phyloP scores from a whole-genome alignment of 2,888 invertebrate genomes.

The Drosophila borborema region DNA sequence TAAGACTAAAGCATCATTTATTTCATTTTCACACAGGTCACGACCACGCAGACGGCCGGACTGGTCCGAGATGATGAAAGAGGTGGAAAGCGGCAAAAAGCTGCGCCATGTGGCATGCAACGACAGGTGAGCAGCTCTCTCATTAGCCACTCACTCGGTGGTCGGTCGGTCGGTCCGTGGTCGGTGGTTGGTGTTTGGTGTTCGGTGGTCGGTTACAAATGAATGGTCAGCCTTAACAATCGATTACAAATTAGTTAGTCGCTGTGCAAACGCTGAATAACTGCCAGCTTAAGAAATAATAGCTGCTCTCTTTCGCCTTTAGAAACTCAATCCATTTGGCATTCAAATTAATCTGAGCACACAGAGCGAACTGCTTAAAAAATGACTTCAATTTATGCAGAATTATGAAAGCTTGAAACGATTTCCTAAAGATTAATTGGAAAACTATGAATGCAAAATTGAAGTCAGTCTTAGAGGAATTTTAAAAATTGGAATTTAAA shows the following conservation, averaged over 20 bases:
- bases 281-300: not conserved
- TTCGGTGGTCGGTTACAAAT: not conserved
- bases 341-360: slow-evolving; percentile 7
- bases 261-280: slow-evolving; percentile 2
- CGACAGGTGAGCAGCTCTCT: slow-evolving; percentile 87
- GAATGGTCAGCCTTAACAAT: slow-evolving; percentile 17
- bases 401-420: not conserved
- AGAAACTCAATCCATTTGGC: not conserved
- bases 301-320: not conserved
- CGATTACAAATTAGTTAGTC: slow-evolving; percentile 22
- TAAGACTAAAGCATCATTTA: slow-evolving; percentile 40
- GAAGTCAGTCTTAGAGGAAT: not conserved
- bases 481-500: too few relatives aligned
- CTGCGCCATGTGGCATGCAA: slow-evolving; percentile 94
- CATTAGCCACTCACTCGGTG: slow-evolving; percentile 12
- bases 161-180: not conserved
- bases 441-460: not conserved
- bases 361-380: not conserved
- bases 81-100: slow-evolving; percentile 92
- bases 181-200: too few relatives aligned
- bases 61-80: slow-evolving; percentile 96
- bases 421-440: not conserved
- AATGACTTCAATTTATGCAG: not conserved
- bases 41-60: slow-evolving; percentile 93
- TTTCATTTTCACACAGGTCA: slow-evolving; percentile 85